phyloP scores from a whole-genome alignment of 2,113 vertebrate species.

The Pteropus alecto region DNA sequence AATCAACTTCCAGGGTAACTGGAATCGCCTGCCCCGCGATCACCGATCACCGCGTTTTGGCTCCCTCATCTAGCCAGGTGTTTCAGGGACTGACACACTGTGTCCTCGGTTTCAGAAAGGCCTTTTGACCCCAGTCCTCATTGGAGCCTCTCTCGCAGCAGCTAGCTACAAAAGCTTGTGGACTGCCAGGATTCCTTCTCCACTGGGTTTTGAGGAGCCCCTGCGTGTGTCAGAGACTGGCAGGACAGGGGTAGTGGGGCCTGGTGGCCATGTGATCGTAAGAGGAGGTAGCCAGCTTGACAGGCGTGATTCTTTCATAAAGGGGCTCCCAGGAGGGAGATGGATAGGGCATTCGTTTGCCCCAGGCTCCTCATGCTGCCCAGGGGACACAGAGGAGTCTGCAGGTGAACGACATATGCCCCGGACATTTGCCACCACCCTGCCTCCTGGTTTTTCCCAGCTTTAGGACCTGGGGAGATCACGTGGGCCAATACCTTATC shows the following conservation, averaged over 20 bases:
- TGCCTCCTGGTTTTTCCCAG: not conserved
- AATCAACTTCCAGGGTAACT: not conserved
- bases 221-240: not conserved
- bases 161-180: not conserved
- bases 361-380: not conserved
- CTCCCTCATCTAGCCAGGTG: not conserved
- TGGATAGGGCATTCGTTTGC: not conserved
- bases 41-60: rapidly evolving
- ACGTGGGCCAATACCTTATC: not conserved
- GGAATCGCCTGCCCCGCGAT: not conserved
- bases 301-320: not conserved
- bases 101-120: not conserved
- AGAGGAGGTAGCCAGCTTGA: not conserved
- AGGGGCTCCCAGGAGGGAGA: not conserved
- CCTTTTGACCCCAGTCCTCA: not conserved
- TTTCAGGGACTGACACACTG: not conserved
- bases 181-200: not conserved
- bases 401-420: rapidly evolving
- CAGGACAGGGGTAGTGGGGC: not conserved
- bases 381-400: not conserved
- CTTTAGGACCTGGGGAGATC: not conserved
- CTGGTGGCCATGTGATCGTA: rapidly evolving
- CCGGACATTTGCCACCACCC: rapidly evolving
- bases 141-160: not conserved
- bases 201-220: not conserved